Conservation (phyloP, 1,140 invertebrate genomes). For the Caenorhabditis elegans region DNA sequence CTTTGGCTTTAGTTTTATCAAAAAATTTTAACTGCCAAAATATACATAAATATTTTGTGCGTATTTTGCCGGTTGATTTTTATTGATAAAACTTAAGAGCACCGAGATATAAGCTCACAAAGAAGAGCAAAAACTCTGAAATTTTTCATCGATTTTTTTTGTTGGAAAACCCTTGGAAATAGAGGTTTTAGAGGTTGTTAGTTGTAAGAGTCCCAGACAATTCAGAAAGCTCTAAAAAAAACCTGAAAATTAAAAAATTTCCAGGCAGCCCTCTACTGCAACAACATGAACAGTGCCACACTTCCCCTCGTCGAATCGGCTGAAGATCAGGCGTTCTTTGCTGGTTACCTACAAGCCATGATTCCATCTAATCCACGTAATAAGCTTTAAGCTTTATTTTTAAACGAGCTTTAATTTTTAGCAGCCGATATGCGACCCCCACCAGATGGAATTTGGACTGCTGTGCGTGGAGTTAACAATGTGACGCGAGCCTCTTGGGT, state of each 20-base stretch:
- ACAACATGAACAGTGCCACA: neutral
- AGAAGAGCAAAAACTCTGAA: no score
- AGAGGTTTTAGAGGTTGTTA: no score
- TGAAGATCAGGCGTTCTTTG: neutral
- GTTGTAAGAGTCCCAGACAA: no score
- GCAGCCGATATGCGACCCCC: neutral
- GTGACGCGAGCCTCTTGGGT: constrained; percentile 19
- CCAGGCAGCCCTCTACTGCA: neutral
- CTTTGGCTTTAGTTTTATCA: no score
- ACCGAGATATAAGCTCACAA: no score
- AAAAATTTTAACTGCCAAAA: no score
- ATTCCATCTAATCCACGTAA: neutral
- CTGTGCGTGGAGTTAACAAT: constrained; percentile 8
- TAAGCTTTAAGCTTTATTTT: neutral
- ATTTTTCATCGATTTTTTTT: no score
- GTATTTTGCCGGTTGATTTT: no score
- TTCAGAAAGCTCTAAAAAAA: no score
- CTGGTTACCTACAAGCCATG: neutral
- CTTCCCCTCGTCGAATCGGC: neutral
- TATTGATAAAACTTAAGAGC: no score
- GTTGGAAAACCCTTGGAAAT: no score
- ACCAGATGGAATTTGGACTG: constrained; percentile 33
- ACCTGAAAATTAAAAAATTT: neutral
- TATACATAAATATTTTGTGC: no score
- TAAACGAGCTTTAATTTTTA: neutral